Percentiles rank a stretch among this genome's conserved stretches.
Conservation (phyloP, 2,888 invertebrate species). For the Zhuqinia jingwanae region DNA sequence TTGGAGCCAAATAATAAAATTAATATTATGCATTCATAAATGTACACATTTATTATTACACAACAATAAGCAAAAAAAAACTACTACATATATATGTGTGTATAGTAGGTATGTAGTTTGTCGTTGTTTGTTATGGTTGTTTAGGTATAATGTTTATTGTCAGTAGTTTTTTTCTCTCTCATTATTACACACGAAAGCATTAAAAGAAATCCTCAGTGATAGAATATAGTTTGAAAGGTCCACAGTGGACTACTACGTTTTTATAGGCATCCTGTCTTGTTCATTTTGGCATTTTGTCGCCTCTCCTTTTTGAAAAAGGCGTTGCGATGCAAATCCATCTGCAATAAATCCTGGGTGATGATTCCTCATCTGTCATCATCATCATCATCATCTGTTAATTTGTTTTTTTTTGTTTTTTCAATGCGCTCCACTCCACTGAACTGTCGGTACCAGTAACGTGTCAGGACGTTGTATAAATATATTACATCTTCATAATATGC, state of each 20-base stretch:
- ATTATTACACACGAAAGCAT: too few relatives aligned
- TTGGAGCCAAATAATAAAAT: conserved; percentile 19
- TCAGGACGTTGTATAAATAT: neutral
- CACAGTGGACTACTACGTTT: conserved; percentile 37
- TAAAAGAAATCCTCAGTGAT: too few relatives aligned
- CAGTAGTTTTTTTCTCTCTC: too few relatives aligned
- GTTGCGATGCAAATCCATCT: conserved; percentile 63
- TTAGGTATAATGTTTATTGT: too few relatives aligned
- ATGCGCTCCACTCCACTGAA: conserved; percentile 40
- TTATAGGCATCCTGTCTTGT: conserved; percentile 54
- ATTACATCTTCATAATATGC: neutral
- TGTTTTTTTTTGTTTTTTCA: conserved; percentile 55
- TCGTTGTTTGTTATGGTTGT: too few relatives aligned
- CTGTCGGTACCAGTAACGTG: conserved; percentile 29
- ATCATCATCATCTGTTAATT: conserved; percentile 71
- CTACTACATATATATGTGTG: too few relatives aligned
- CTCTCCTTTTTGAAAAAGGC: conserved; percentile 71
- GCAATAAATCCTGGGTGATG: conserved; percentile 70
- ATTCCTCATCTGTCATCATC: conserved; percentile 71
- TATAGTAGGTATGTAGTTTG: too few relatives aligned
- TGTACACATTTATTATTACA: conserved; percentile 6
- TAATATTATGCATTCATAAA: conserved; percentile 39
- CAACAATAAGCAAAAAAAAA: neutral
- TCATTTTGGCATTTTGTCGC: conserved; percentile 69
- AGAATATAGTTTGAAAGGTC: too few relatives aligned